Evolutionary conservation across 2,797 vertebrate genomes (phyloP), one percentile per base, ranked within the genome.

Genomic region (Macropodus opercularis): DNA sequence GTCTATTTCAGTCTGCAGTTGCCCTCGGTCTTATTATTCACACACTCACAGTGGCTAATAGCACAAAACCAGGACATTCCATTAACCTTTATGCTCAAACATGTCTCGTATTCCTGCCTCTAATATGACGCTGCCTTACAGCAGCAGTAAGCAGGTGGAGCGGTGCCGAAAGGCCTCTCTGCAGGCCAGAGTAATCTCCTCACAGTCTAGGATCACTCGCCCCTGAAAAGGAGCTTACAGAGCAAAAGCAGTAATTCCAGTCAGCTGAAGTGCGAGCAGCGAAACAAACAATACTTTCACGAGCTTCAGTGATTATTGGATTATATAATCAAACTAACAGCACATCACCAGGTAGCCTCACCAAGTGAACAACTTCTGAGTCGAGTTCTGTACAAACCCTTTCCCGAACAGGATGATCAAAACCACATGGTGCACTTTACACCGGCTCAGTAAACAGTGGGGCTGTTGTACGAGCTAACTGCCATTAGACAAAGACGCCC

Each of bases 401-500:
- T 6, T 32, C 17, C 56, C 22, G 13, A 24, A 29, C 36, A 15
- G 19, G 19, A 55, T 22, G 40, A 78, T 77, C 15, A 32, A 39
- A 77, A 57, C 58, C 82, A 81, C 3, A 59, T 75, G 70, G 59
- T 58, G 49, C 63, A 41, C 65, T 71, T 64, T 8, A 64, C 39
- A 39, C 38, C 14, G 53, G 31, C 26, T 29, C 63, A 56, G 47
- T 39, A 63, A 68, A 82, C 67, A 89, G 51, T 51, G 48, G 62
- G n/a, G 11, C 73, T 47, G 67, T 74, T 82, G 72, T 83, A 44
- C 23, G 59, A 1, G 19, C 43, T 46, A 8, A 38, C 41, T 54
- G 15, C 41, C 10, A 48, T 64, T 65, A 8, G 43, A 84, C 80
- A 83, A 77, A 87, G 72, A 66, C 63, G 31, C 72, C 63, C 69